Conservation (phyloP, 2,888 invertebrate species). For the Andricus curvator region DNA sequence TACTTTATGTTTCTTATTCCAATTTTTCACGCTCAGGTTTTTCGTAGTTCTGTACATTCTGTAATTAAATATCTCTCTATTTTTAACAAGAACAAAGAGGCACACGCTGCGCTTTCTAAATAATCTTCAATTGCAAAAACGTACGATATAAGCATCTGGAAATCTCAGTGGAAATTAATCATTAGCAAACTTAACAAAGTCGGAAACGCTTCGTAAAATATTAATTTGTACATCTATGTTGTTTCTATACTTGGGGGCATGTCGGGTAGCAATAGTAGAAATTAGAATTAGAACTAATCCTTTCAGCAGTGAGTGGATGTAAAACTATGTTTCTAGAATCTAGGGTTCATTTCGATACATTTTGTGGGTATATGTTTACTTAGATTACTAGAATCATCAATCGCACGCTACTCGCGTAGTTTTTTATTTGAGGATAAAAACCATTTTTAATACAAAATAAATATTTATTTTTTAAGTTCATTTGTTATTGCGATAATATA, state of each 20-base stretch:
- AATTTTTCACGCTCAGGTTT: constrained; percentile 33
- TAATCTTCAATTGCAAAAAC: constrained; percentile 26
- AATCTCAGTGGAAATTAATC: background rate
- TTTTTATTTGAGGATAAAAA: no score
- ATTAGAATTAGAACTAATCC: constrained; percentile 23
- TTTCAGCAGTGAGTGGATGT: background rate
- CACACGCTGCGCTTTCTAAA: constrained; percentile 38
- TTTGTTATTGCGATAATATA: no score
- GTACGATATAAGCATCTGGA: constrained; percentile 15
- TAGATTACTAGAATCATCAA: no score
- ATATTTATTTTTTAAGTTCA: no score
- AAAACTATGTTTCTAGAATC: constrained; percentile 14
- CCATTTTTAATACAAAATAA: no score
- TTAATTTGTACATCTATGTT: background rate
- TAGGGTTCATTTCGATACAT: constrained; percentile 8
- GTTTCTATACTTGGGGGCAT: background rate
- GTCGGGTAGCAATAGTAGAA: constrained; percentile 1
- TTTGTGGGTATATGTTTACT: background rate
- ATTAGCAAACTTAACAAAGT: constrained; percentile 30
- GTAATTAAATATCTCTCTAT: constrained; percentile 47
- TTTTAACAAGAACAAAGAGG: constrained; percentile 57
- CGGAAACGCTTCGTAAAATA: constrained; percentile 24
- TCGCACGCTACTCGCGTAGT: no score
- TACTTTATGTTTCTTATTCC: background rate
- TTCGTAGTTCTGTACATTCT: constrained; percentile 20